phyloP scores from a whole-genome alignment of 1,140 invertebrate genomes.

The Tetramorium alpestre region DNA sequence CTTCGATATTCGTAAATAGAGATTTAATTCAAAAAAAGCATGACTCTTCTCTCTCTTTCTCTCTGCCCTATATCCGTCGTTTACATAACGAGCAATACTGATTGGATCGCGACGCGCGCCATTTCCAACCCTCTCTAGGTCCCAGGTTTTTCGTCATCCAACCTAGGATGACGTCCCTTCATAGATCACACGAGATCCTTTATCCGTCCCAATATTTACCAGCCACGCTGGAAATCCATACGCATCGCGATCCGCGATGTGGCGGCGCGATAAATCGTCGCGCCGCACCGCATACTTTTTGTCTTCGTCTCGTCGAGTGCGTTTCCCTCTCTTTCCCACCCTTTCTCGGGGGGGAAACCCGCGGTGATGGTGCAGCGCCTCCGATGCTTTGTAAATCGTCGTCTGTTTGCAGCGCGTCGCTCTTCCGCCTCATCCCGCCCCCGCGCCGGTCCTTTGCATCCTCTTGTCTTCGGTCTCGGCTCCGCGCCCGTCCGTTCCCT shows the following conservation, averaged over 20 bases:
- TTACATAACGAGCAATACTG: constrained; percentile 12
- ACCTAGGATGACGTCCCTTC: constrained; percentile 28
- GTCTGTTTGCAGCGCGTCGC: constrained; percentile 62
- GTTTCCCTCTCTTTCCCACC: not conserved
- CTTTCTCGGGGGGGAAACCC: not conserved
- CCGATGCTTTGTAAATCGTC: constrained; percentile 66
- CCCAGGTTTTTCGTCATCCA: constrained; percentile 44
- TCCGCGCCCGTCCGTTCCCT: constrained; percentile 30
- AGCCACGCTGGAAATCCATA: constrained; percentile 56
- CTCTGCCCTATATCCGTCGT: not conserved
- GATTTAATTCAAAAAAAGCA: not conserved
- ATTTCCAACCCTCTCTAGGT: not conserved
- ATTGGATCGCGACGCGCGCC: constrained; percentile 22
- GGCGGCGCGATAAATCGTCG: constrained; percentile 56
- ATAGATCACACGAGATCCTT: constrained; percentile 59
- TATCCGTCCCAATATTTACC: constrained; percentile 58
- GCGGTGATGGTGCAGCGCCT: constrained; percentile 36
- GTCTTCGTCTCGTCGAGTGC: constrained; percentile 29
- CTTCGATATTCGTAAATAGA: not conserved
- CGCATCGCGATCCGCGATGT: constrained; percentile 57
- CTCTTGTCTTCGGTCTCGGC: constrained; percentile 5
- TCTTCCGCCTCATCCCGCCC: constrained; percentile 23
- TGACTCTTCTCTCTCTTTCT: not conserved
- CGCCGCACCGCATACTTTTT: constrained; percentile 46
- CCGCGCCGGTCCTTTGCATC: constrained; percentile 18